Evolutionary conservation across 2,113 vertebrate genomes (phyloP), one percentile per base, ranked within the genome.

Genomic region (Bufo bufo): DNA sequence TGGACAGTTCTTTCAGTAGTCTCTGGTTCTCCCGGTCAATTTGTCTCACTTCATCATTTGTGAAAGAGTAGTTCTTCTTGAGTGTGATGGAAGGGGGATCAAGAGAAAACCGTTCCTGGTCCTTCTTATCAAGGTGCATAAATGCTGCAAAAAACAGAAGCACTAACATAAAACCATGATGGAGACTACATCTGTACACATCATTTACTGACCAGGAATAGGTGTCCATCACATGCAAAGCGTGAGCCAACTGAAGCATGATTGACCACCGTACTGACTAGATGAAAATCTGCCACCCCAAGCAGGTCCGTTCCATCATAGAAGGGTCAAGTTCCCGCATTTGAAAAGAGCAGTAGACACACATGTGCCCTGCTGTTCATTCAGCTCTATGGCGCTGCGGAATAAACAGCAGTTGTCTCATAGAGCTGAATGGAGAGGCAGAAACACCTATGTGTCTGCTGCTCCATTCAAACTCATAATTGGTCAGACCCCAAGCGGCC

Each of bases 1-100:
- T 95, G 3, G 96, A 96, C 23, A 99, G 94, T 92, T 96, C 94
- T 79, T 92, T 95, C 3, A 99, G 94, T 88, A 99, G 91, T 50
- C 97, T 95, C 91, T 97, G 97, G 93, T 99, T 99, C 92, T 99
- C 97, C 0, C 85, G 94, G 88, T 99, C 97, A 81, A 99, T 99
- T 43, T 94, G 92, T 17, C 92, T 93, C 47, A 98, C 96, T 84
- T 99, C 96, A 0, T 96, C 95, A 77, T 95, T 96, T 79, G 91
- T 94, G 91, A 99, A 99, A 10, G 97, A 96, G 91, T 94, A 99
- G 91, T 99, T 99, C 92, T 96, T 99, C 86, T 94, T 95, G 85
- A 91, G 87, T 85, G 87, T 87, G 87, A 87, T 86, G 66, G 93
- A 87, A 49, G 95, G 92, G 14, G 90, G 93, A 87, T 93, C 91